These are phyloP conservation scores for Corydoras sp. DNA, from an alignment of 2,113 vertebrate genomes.

Conservation along the genomic window DNA sequence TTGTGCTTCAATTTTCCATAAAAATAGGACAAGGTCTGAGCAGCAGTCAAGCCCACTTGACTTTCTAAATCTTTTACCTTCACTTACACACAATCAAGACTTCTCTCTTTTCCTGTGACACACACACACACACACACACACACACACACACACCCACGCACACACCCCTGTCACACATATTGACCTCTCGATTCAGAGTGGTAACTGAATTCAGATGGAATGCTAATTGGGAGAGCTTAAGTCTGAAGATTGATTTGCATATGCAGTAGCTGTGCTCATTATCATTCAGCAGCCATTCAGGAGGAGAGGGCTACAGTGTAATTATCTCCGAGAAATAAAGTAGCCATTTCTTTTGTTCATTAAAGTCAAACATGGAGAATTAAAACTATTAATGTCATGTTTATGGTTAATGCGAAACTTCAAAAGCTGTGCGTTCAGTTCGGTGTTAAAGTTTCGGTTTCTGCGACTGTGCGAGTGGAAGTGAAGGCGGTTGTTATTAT, in stretches of 20 bases:
- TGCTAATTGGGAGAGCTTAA: conserved; percentile 55
- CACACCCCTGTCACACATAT: conserved; percentile 58
- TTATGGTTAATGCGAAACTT: no score
- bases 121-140: conserved; percentile 17
- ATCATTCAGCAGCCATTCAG: conserved; percentile 48
- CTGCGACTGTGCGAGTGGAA: no score
- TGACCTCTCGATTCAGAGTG: conserved; percentile 64
- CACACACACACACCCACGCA: conserved; percentile 43
- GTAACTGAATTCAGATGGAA: conserved; percentile 71
- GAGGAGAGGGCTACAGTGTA: conserved; percentile 28
- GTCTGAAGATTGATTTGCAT: conserved; percentile 54
- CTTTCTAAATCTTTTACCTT: conserved; percentile 47
- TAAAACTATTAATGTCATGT: no score
- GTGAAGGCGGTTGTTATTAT: no score
- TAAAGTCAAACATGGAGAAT: conserved; percentile 10
- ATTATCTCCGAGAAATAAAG: conserved; percentile 34
- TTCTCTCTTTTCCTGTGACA: conserved; percentile 21
- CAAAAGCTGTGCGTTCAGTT: neutral
- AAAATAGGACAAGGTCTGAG: conserved; percentile 55
- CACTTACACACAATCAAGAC: conserved; percentile 12
- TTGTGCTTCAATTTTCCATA: conserved; percentile 59
- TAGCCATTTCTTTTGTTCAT: conserved; percentile 22
- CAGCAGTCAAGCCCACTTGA: conserved; percentile 67
- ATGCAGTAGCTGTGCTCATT: conserved; percentile 57
- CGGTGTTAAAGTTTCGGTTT: no score